Evolutionary conservation across 2,797 vertebrate genomes (phyloP).

Genomic region (Prunella strophiata): DNA sequence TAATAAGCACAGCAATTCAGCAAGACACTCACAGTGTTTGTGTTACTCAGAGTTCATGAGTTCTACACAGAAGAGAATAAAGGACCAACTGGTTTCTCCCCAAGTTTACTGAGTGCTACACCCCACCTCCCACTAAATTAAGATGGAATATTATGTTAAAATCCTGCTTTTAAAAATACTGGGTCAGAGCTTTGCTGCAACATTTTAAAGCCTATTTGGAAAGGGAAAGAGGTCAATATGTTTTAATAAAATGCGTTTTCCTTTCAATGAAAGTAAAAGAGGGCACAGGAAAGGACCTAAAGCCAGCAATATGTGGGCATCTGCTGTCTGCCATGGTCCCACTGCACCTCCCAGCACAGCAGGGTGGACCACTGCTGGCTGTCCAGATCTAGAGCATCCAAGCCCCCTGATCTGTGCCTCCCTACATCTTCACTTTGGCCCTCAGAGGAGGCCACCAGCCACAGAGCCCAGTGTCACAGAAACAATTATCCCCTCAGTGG

Average conservation of each 20-base stretch:
- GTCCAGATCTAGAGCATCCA: background rate
- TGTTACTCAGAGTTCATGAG: background rate
- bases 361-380: background rate
- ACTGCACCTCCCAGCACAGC: background rate
- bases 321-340: background rate
- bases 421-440: background rate
- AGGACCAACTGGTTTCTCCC: background rate
- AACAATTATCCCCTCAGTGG: background rate
- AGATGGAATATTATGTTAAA: conserved; percentile 18
- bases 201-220: conserved; percentile 1
- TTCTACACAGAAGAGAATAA: background rate
- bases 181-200: background rate
- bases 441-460: background rate
- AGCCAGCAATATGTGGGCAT: background rate
- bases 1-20: conserved; percentile 15
- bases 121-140: background rate
- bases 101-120: background rate
- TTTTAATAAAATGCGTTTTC: background rate
- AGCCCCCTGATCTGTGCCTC: background rate
- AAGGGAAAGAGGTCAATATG: background rate
- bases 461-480: fast-evolving
- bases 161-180: background rate
- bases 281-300: background rate
- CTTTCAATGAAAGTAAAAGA: background rate
- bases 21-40: background rate